Evolutionary conservation across 2,113 vertebrate species (phyloP), one percentile per base, ranked within the genome.

Genomic region (Mugil cephalus): DNA sequence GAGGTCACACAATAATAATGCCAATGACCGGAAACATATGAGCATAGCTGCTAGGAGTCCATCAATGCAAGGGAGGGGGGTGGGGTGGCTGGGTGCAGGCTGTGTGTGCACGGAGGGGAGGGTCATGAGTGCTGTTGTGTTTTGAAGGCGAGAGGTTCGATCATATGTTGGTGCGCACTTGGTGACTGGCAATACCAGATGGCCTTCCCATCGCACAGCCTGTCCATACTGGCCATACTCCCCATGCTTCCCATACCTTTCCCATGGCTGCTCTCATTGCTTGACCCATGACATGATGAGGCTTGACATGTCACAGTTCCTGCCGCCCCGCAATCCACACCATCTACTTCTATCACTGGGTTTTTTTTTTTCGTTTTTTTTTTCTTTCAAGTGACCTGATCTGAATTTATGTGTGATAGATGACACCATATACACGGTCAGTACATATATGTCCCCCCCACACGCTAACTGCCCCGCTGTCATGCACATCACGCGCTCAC

Each of bases 1-100:
- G 62, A 39, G 85, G 83, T 85, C 77, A 62, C 63, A 21, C 40
- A 51, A 48, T 58, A 74, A 64, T 74, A 86, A 89, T 24, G 78
- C 58, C 85, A 83, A 47, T 90, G 91, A 94, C 90, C 90, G 82
- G 79, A 91, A 92, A 87, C 80, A 73, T 69, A 63, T 53, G 56
- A 82, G 56, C 19, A 0, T 83, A 63, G 75, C 64, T 39, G 36
- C n/a, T 69, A 55, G 82, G 61, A 38, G 30, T 50, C 43, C 38
- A 55, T 81, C 19, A 69, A 51, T 64, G 66, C 46, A 59, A 45
- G 52, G 3, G 69, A 7, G 24, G 15, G 40, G 12, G 38, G 54
- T 43, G 47, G 4, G n/a, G 14, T 34, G 55, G 59, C 7, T 39
- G 72, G 62, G 58, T 7, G 65, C 12, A 19, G 10, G 38, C 14